phyloP scores from a whole-genome alignment of 2,888 invertebrate species.

The Sceliomorpha sp. region DNA sequence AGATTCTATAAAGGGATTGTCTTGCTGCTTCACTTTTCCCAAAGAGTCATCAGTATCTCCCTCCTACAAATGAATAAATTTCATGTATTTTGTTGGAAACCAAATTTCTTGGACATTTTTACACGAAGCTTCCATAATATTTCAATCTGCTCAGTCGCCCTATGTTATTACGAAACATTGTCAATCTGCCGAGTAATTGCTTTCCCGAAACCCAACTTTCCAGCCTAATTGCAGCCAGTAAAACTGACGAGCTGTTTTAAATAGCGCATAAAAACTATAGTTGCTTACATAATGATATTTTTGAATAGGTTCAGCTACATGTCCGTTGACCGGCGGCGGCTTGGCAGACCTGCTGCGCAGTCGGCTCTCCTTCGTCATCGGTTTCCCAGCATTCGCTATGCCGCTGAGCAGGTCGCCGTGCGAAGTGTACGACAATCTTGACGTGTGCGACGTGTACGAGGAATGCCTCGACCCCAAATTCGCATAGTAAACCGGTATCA shows the following conservation, averaged over 20 bases:
- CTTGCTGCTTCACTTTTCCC: constrained; percentile 91
- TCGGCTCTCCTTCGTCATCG: constrained; percentile 92
- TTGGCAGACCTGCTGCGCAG: constrained; percentile 88
- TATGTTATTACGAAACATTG: too few relatives aligned
- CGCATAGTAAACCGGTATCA: constrained; percentile 94
- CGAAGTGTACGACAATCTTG: constrained; percentile 95
- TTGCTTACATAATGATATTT: constrained; percentile 85
- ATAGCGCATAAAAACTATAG: too few relatives aligned
- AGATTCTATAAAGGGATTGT: constrained; percentile 95
- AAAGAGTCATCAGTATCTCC: constrained; percentile 91
- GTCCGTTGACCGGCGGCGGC: constrained; percentile 81
- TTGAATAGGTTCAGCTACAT: constrained; percentile 84
- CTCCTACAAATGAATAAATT: constrained; percentile 82
- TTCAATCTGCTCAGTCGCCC: too few relatives aligned
- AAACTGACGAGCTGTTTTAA: too few relatives aligned
- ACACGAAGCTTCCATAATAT: too few relatives aligned
- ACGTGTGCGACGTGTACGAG: constrained; percentile 97
- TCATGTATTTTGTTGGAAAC: neutral
- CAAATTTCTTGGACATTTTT: constrained; percentile 2
- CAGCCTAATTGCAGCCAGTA: too few relatives aligned
- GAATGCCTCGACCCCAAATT: constrained; percentile 94
- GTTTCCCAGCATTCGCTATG: constrained; percentile 83
- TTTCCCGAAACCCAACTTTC: too few relatives aligned
- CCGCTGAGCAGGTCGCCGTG: constrained; percentile 94
- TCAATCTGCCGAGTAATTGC: too few relatives aligned